Evolutionary conservation across 2,113 vertebrate species (phyloP), one percentile per base, ranked within the genome.

Genomic region (Leptobrachium leishanense): DNA sequence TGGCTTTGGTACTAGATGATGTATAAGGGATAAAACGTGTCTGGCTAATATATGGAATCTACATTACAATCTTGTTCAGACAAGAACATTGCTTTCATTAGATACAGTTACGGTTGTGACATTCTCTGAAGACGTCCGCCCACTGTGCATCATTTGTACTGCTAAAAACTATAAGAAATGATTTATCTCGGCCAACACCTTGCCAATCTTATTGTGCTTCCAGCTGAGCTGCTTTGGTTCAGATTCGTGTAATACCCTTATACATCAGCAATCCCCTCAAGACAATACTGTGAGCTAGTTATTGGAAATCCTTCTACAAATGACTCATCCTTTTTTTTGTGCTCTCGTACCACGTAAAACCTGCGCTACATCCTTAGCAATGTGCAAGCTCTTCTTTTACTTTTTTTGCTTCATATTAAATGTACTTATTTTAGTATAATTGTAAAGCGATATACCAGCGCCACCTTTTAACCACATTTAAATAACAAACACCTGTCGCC

Each of bases 1-100:
- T 55, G 15, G 8, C 54, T 31, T 50, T 20, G 42, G 31, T 57
- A n/a, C 11, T 40, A 42, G 20, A 5, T 72, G 76, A 54, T 53
- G 65, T 41, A 43, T 54, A 79, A 72, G 65, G 59, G 43, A 59
- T 69, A 31, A 59, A 50, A 57, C 57, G 43, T 20, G 10, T 57
- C 31, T 40, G 7, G 11, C 64, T 75, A 66, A 75, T 67, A 66
- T 43, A 67, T 59, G 57, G 72, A 72, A 65, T 64, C 57, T 65
- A 72, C 43, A 54, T 64, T 42, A 55, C 76, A 64, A 72, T 71
- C 54, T 2, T 42, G 40, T 50, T 53, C 57, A 63, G 76, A 72
- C 76, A 43, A 54, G 76, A 79, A 79, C 57, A 79, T 79, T 79
- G 57, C 68, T 40, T 65, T 54, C 46, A 65, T 50, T 42, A 72